Base-by-base conservation (phyloP, 1,140 invertebrate species). In the Macrobrachium nipponense region DNA sequence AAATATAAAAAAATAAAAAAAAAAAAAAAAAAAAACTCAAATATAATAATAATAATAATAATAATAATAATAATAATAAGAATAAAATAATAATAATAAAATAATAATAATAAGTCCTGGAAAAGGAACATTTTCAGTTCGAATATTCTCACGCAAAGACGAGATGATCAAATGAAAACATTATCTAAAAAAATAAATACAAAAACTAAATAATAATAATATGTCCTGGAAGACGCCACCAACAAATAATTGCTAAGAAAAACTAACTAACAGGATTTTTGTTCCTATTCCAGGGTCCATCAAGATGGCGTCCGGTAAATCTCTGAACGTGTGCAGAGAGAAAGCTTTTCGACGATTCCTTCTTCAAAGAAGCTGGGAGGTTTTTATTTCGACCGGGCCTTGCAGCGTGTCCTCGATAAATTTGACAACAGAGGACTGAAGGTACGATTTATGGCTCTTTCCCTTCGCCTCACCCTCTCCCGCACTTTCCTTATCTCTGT, bases 291-390 rank as follows among this genome's bases (percentile, higher is more conserved):
- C 73, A 20, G 27, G 60, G 27, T 43, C 11, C 72, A 23, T 77
- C 15, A 43, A 44, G 36, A 83, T 83, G 72, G 51, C 83, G 17
- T 72, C 66, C 8, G 83, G 83, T 0, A 72, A 80, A 66, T 80
- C 83, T 17, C 59, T 86, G 0, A 80, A 80, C 23, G 83, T 86
- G 58, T 86, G 18, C 61, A 85, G 23, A 44, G 79, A 61, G 82
- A 88, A 44, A 70, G 84, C 12, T 88, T 88, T 79, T 85, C 60
- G 77, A 84, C 23, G 87, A 88, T 59, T 44, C 82, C n/a, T 88
- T 88, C 78, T 88, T 88, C 82, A 80, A 61, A 51, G 87, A 88
- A 44, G 62, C 77, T 85, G 82, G 82, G 76, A 62, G 18, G 82
- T n/a, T n/a, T n/a, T n/a, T n/a, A 80, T 66, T 88, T 88, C 70